These are phyloP conservation scores for Cyphomyrus discorhynchus DNA, from an alignment of 2,113 vertebrate genomes.

Conservation along the genomic window DNA sequence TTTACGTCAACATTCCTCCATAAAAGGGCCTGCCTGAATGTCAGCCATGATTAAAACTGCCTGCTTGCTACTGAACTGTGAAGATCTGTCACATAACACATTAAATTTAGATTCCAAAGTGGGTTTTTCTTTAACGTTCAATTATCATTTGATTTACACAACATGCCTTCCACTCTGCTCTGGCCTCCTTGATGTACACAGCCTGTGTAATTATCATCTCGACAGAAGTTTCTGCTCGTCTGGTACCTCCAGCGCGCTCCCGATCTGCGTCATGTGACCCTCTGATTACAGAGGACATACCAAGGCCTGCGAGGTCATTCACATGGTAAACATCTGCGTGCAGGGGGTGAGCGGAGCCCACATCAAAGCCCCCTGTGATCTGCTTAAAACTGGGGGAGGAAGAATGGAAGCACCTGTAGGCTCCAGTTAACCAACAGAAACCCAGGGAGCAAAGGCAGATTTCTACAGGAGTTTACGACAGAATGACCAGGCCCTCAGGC, in stretches of 20 bases:
- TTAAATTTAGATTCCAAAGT: not conserved
- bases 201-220: not conserved
- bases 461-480: not conserved
- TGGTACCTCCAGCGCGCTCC: not conserved
- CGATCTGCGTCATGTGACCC: constrained; percentile 12
- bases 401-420: constrained; percentile 41
- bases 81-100: not conserved
- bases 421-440: constrained; percentile 30
- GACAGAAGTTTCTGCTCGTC: not conserved
- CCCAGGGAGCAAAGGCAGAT: constrained; percentile 10
- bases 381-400: constrained; percentile 41
- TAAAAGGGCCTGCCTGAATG: not conserved
- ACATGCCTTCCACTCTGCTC: not conserved
- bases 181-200: not conserved
- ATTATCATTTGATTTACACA: not conserved
- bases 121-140: constrained; percentile 16
- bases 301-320: constrained; percentile 50
- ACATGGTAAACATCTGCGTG: constrained; percentile 1
- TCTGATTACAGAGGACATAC: constrained; percentile 47
- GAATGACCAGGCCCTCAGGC: not conserved
- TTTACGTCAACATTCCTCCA: not conserved
- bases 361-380: constrained; percentile 54
- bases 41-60: not conserved
- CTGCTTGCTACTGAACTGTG: not conserved
- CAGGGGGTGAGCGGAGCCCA: not conserved